Evolutionary conservation across 2,888 invertebrate genomes (phyloP), one percentile per base, ranked within the genome.

Genomic region (Lottia scabra): DNA sequence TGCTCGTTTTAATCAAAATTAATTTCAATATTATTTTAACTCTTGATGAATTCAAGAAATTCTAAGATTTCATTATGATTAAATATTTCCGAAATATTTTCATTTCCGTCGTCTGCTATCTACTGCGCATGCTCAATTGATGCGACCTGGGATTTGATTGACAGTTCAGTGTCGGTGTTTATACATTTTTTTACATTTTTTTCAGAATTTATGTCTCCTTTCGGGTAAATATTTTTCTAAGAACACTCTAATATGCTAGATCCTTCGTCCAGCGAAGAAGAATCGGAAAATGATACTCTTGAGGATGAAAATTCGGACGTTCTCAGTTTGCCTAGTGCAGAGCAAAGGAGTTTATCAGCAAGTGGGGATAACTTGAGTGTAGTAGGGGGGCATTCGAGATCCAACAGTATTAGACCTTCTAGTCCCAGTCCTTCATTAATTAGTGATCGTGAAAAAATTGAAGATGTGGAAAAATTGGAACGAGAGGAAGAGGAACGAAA

Each of bases 401-500:
- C 89, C 26, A 88, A 94, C 83, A 91, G 94, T 83, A 94, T 94
- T 81, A 91, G 95, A 83, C 95, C 95, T 65, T 93, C 95, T 38
- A 97, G 96, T 84, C 97, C 97, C 1, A 96, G 96, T 81, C 96
- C 96, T 63, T 96, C 97, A 76, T 93, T 96, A 84, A 94, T 94
- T 83, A 96, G 96, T 82, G 97, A 97, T 87, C 96, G 96, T 89
- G 86, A 86, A 71, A 84, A 85, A 70, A 83, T 85, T 74, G 88
- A 87, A 71, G 90, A 90, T 72, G 81, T 85, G 93, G 97, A 97
- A 86, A 96, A 95, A 88, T 96, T 97, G 83, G 98, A 98, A 89
- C 94, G 96, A 76, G 95, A 98, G 88, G 98, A 99, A 90, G 98
- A 98, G 88, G 97, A 98, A 85, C 93, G 98, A 78, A 98, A 98